Base-by-base conservation (phyloP, 2,888 invertebrate species). In the Craniophora ligustri region DNA sequence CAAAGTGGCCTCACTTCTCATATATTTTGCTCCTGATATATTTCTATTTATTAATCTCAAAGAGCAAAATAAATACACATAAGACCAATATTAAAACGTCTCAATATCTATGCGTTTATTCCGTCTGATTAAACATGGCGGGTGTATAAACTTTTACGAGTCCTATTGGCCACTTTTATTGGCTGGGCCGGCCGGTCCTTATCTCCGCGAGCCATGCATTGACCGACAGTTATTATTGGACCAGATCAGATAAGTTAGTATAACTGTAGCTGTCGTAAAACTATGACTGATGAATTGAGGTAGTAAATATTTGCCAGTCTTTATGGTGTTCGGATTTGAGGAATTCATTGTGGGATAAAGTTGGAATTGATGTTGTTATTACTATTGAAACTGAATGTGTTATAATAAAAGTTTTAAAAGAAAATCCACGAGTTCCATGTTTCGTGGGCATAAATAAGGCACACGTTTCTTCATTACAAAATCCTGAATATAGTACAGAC, bases 81-180 rank as follows among this genome's bases (percentile, higher is more conserved):
- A 32, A 16, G 5, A 18, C 38, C 39, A 48, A 47, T 48, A 61
- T 28, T 21, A 50, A n/a, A 61, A 48, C 54, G 53, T 62, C 49
- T 62, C 49, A 31, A 31, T 34, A 56, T 61, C 40, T 46, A 40
- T 47, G 47, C 55, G 47, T 48, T 55, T 51, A 46, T 62, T 59
- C 59, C 46, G 31, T 60, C 49, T 55, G 66, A 68, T 66, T 60
- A 66, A 62, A 66, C 57, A 53, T 54, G 40, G 54, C 46, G 23
- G 36, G 54, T 55, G 40, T 67, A 71, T 72, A 71, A 71, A 68
- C 35, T 68, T 72, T 72, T 72, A 71, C 39, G 67, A 67, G 55
- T 55, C 13, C 46, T 42, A 50, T 55, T 67, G 61, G 39, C 55
- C 10, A 61, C 32, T 68, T 71, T 72, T 72, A 71, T 68, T 72